Conservation (phyloP, 2,113 vertebrate species). For the Stegostoma tigrinum region DNA sequence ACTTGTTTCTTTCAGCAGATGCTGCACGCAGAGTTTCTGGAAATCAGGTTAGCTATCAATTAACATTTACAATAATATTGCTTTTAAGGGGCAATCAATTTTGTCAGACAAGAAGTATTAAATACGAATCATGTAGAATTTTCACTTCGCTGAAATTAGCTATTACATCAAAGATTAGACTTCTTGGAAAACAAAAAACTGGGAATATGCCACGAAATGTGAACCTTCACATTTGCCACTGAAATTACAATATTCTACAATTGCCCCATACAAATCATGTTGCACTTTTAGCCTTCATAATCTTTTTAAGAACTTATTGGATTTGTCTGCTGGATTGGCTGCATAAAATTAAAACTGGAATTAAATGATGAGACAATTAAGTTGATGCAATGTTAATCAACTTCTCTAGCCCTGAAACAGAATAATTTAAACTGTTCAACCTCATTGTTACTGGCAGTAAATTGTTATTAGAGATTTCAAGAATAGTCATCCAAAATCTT, state of each 20-base stretch:
- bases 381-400: not conserved
- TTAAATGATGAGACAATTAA: not conserved
- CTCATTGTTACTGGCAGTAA: not conserved
- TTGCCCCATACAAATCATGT: not conserved
- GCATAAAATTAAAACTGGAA: not conserved
- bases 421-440: not conserved
- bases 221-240: no score
- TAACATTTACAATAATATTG: not conserved
- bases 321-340: not conserved
- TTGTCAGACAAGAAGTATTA: not conserved
- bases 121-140: not conserved
- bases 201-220: not conserved
- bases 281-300: not conserved
- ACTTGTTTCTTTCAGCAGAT: not conserved
- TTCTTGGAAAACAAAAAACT: not conserved
- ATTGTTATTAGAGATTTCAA: not conserved
- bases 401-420: not conserved
- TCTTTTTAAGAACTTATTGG: not conserved
- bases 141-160: not conserved
- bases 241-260: not conserved
- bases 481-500: not conserved
- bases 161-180: not conserved
- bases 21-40: not conserved
- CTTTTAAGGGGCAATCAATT: not conserved
- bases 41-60: not conserved